Evolutionary conservation across 2,113 vertebrate genomes (phyloP).

Genomic region (Bostrychus sinensis): DNA sequence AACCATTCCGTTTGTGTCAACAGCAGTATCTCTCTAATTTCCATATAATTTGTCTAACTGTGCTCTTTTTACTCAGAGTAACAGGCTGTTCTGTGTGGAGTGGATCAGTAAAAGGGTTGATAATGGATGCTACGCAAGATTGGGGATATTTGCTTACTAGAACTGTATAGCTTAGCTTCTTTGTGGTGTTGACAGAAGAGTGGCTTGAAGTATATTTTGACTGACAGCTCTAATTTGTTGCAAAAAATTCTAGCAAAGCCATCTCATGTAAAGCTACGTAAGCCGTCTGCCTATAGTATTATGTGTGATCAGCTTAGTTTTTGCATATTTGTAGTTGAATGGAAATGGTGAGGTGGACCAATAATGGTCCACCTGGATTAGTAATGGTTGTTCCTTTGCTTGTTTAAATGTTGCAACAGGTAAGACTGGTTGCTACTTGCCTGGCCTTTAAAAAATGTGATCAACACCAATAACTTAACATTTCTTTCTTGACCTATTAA

Average conservation of each 20-base stretch:
- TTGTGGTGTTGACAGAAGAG: neutral
- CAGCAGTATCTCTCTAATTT: slow-evolving; percentile 13
- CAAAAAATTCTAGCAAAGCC: too few relatives aligned
- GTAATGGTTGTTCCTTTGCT: neutral
- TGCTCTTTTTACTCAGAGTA: neutral
- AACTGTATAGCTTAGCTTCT: neutral
- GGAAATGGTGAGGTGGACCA: too few relatives aligned
- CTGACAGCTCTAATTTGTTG: neutral
- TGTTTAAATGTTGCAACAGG: neutral
- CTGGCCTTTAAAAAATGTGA: neutral
- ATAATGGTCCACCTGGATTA: neutral
- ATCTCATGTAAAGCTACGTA: too few relatives aligned
- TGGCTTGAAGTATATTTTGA: neutral
- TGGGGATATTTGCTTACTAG: neutral
- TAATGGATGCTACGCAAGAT: neutral
- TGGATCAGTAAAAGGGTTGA: neutral
- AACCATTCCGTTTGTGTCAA: neutral
- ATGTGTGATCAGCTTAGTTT: too few relatives aligned
- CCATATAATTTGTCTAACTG: neutral
- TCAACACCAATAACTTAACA: too few relatives aligned
- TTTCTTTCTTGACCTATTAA: too few relatives aligned
- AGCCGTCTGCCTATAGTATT: too few relatives aligned
- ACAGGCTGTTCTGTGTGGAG: neutral
- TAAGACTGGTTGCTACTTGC: neutral
- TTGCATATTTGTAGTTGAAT: too few relatives aligned